Conservation (phyloP, 2,888 invertebrate species). For the Linyphia triangularis region DNA sequence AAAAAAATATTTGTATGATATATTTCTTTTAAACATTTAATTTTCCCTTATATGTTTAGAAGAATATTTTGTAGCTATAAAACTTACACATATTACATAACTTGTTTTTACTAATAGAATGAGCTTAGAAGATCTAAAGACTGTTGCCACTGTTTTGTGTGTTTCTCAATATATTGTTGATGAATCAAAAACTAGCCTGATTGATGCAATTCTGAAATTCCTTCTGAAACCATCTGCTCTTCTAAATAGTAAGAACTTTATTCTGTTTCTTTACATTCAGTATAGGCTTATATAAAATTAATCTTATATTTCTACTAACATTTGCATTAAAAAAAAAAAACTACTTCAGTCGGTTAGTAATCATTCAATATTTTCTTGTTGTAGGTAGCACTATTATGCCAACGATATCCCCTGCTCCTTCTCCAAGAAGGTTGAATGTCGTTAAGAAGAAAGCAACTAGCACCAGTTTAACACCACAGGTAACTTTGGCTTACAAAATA, state of each 20-base stretch:
- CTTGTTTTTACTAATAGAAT: slow-evolving; percentile 29
- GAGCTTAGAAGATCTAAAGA: slow-evolving; percentile 58
- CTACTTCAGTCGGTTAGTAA: not conserved
- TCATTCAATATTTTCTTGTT: not conserved
- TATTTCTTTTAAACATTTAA: too few species aligned
- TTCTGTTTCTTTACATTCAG: not conserved
- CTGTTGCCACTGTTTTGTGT: slow-evolving; percentile 62
- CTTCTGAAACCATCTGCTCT: slow-evolving; percentile 68
- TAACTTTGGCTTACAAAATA: not conserved
- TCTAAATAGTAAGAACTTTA: slow-evolving; percentile 55
- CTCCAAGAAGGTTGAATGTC: slow-evolving; percentile 22
- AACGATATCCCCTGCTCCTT: slow-evolving; percentile 54
- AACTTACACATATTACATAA: too few species aligned
- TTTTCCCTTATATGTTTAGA: too few species aligned
- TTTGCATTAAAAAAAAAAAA: not conserved
- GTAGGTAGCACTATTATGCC: slow-evolving; percentile 69
- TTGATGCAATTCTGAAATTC: slow-evolving; percentile 70
- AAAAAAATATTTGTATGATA: too few species aligned
- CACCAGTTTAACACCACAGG: slow-evolving; percentile 36
- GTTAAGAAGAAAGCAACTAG: slow-evolving; percentile 64
- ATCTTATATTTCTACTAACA: not conserved
- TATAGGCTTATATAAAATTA: not conserved
- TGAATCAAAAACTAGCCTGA: slow-evolving; percentile 45
- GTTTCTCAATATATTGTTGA: slow-evolving; percentile 72
- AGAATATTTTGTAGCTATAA: too few species aligned